Percentiles rank a stretch among this genome's conserved stretches.
Conservation (phyloP, 2,888 invertebrate species). For the Tenthredo amoena region DNA sequence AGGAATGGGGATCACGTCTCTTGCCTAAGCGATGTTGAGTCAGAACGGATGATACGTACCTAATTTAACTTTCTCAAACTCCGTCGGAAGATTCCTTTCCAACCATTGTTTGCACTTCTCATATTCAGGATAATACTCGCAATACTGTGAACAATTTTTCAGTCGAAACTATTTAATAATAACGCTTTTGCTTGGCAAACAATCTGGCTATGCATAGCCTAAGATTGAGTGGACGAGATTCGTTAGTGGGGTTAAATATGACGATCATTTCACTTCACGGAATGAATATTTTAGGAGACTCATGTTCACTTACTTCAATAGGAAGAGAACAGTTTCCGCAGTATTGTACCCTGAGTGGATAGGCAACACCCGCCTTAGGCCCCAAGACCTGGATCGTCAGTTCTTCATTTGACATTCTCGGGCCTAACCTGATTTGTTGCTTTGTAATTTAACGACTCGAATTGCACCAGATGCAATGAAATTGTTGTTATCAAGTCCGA, state of each 20-base stretch:
- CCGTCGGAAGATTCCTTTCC: conserved; percentile 94
- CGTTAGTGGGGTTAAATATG: not conserved
- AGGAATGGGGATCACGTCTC: not conserved
- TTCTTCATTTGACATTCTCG: conserved; percentile 70
- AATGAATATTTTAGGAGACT: conserved; percentile 24
- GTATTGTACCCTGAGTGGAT: conserved; percentile 92
- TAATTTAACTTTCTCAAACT: conserved; percentile 93
- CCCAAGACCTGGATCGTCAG: conserved; percentile 77
- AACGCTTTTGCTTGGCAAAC: not conserved
- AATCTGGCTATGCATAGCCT: not conserved
- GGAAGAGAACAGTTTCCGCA: conserved; percentile 97
- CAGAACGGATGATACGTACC: conserved; percentile 76
- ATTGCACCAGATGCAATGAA: not conserved
- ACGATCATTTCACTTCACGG: conserved; percentile 15
- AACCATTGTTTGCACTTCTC: conserved; percentile 99
- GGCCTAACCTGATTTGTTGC: conserved; percentile 53
- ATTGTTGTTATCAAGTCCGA: not conserved
- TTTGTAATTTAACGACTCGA: not conserved
- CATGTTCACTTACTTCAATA: conserved; percentile 84
- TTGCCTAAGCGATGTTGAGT: not conserved
- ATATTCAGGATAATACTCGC: conserved; percentile 98
- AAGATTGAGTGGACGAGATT: not conserved
- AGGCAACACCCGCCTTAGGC: conserved; percentile 86
- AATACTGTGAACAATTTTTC: conserved; percentile 85
- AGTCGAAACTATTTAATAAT: conserved; percentile 11